Percentiles rank a stretch among this genome's conserved stretches.
Conservation (phyloP, 2,888 invertebrate genomes). For the Acleris holmiana region DNA sequence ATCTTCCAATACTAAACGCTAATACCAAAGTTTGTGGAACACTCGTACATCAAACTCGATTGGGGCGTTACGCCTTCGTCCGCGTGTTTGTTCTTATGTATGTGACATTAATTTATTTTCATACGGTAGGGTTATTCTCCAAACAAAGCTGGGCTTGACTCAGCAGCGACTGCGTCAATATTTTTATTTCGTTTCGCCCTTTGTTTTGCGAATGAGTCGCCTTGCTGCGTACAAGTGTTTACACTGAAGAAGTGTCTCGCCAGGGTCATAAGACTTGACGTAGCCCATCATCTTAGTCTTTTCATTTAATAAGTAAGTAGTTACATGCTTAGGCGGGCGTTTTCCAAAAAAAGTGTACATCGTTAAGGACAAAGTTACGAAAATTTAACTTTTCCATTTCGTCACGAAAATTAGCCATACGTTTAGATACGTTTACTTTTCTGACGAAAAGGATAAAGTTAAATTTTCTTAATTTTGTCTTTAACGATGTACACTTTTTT, state of each 20-base stretch:
- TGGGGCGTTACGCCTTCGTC: slow-evolving; percentile 23
- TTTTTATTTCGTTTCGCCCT: slow-evolving; percentile 77
- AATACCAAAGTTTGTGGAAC: slow-evolving; percentile 13
- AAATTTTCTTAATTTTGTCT: no score
- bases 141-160: slow-evolving; percentile 78
- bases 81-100: slow-evolving; percentile 44
- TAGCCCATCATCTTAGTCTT: neutral
- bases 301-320: no score
- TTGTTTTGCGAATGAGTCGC: slow-evolving; percentile 82
- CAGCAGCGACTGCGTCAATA: slow-evolving; percentile 76
- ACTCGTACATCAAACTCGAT: slow-evolving; percentile 29
- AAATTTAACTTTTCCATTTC: no score
- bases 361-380: no score
- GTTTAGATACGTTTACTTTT: no score
- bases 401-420: no score
- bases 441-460: no score
- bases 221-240: slow-evolving; percentile 60
- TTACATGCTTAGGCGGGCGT: no score
- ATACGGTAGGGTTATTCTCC: slow-evolving; percentile 67
- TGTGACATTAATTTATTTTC: slow-evolving; percentile 73
- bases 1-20: neutral
- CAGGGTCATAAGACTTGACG: slow-evolving; percentile 48
- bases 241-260: slow-evolving; percentile 67
- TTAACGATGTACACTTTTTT: no score
- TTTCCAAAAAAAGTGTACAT: no score